Percentiles rank a stretch among this genome's conserved stretches.
phyloP scores from a whole-genome alignment of 2,113 vertebrate genomes.

The Lepidothrix coronata region DNA sequence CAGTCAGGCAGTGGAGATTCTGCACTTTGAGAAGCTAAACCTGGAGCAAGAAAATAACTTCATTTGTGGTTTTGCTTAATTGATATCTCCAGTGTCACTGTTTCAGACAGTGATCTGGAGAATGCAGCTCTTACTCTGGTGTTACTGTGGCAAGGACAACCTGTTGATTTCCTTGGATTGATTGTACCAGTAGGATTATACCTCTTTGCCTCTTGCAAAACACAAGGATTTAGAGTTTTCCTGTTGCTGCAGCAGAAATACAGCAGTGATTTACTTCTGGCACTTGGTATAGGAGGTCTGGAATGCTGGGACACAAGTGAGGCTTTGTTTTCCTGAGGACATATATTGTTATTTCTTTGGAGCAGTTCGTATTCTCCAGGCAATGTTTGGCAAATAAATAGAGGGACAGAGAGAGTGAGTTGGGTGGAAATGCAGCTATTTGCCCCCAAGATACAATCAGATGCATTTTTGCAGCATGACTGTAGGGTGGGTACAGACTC shows the following conservation, averaged over 20 bases:
- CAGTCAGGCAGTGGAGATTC: not conserved
- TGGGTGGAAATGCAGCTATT: not conserved
- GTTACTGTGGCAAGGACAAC: not conserved
- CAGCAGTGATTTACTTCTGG: not conserved
- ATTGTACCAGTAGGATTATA: not conserved
- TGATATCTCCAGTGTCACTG: not conserved
- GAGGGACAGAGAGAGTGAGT: not conserved
- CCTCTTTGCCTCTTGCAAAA: not conserved
- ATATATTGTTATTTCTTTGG: not conserved
- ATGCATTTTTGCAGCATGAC: not conserved
- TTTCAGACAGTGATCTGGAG: not conserved
- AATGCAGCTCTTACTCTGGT: not conserved
- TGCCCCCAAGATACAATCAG: not conserved
- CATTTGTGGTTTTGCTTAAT: not conserved
- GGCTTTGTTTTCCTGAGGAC: not conserved
- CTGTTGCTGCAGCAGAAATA: not conserved
- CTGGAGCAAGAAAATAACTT: not conserved
- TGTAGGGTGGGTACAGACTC: not conserved
- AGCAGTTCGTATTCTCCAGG: not conserved
- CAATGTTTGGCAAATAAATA: not conserved
- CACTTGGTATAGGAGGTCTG: not conserved
- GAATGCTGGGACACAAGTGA: not conserved
- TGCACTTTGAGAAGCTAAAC: not conserved
- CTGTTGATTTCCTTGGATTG: not conserved
- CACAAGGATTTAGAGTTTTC: not conserved